These are phyloP conservation scores for Merodon equestris DNA, from an alignment of 2,888 invertebrate genomes.

Conservation along the genomic window DNA sequence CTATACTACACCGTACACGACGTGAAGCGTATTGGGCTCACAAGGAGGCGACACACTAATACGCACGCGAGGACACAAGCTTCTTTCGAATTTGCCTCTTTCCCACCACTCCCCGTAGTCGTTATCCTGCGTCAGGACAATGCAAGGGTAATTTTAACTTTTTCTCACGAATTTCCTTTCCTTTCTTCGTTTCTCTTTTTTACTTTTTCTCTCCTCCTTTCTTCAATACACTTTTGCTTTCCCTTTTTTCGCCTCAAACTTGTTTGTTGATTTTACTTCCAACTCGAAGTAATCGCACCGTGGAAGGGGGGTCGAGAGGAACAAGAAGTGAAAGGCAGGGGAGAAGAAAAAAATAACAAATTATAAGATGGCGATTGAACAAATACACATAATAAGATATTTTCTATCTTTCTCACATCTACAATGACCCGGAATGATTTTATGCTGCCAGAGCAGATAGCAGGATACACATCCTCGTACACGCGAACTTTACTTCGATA, in stretches of 20 bases:
- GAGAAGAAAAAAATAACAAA: constrained; percentile 44
- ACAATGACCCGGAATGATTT: constrained; percentile 64
- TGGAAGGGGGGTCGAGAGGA: constrained; percentile 4
- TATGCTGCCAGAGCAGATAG: constrained; percentile 54
- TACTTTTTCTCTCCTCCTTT: constrained; percentile 8
- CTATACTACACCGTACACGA: constrained; percentile 2
- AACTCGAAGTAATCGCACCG: too few relatives aligned
- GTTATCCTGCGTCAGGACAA: constrained; percentile 39
- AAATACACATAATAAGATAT: constrained; percentile 54
- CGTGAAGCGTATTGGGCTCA: neutral
- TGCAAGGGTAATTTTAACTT: constrained; percentile 53
- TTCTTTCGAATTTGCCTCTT: neutral
- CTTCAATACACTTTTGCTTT: neutral
- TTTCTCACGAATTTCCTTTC: constrained; percentile 47
- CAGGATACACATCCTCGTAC: constrained; percentile 48
- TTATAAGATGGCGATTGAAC: constrained; percentile 62
- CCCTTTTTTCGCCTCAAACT: constrained; percentile 3
- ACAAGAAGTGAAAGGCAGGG: neutral
- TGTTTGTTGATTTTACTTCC: constrained; percentile 50
- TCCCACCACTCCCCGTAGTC: neutral
- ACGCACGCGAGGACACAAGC: constrained; percentile 35
- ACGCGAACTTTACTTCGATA: constrained; percentile 32
- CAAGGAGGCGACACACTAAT: constrained; percentile 3
- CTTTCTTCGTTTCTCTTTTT: constrained; percentile 2
- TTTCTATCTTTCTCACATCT: constrained; percentile 60